Conservation (phyloP, 2,797 vertebrate genomes). For the Petrocephalus schoutedeni region DNA sequence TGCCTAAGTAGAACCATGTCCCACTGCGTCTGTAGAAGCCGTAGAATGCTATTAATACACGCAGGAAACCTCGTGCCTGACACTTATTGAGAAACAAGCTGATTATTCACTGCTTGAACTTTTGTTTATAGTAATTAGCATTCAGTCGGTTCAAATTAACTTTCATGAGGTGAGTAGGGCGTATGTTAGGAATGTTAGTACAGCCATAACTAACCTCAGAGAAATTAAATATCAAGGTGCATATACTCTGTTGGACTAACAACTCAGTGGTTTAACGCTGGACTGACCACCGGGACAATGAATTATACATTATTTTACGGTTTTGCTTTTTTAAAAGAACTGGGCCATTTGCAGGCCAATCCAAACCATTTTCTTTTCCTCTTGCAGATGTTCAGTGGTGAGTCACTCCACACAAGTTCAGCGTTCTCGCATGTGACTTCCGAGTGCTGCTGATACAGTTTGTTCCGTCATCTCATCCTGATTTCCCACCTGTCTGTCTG, state of each 20-base stretch:
- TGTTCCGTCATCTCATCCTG: constrained; percentile 38
- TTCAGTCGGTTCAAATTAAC: too few relatives aligned
- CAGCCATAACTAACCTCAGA: neutral
- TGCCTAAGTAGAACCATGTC: neutral
- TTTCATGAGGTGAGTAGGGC: too few relatives aligned
- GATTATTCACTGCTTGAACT: neutral
- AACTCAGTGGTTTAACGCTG: neutral
- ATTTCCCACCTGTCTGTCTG: constrained; percentile 29
- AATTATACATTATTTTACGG: constrained; percentile 28
- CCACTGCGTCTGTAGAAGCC: neutral
- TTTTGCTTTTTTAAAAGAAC: neutral
- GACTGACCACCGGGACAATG: constrained; percentile 8
- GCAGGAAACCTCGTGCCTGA: neutral
- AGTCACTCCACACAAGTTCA: constrained; percentile 38
- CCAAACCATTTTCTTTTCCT: constrained; percentile 28
- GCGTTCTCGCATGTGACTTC: constrained; percentile 42
- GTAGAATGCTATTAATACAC: neutral
- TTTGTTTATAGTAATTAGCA: neutral
- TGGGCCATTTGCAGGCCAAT: neutral
- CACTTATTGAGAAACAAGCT: neutral
- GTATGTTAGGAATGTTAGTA: neutral
- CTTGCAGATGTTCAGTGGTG: constrained; percentile 31
- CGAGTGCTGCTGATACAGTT: constrained; percentile 43
- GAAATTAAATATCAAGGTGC: neutral
- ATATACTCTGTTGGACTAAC: neutral